phyloP scores from a whole-genome alignment of 2,797 vertebrate species.

The Ciconia nigra region DNA sequence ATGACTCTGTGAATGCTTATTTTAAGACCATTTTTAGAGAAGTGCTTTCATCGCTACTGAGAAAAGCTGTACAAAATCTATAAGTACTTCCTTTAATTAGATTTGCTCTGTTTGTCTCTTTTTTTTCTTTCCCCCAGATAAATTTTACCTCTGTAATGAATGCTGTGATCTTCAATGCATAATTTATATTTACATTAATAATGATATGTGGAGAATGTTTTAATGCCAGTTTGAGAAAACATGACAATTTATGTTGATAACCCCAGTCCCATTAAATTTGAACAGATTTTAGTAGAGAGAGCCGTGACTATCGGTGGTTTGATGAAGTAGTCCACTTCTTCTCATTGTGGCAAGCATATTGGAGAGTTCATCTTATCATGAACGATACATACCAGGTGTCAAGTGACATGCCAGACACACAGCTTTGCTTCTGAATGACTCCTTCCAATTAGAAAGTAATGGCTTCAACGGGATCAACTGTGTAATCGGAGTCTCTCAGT shows the following conservation, averaged over 20 bases:
- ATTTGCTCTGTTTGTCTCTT: not conserved
- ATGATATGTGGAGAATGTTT: conserved; percentile 33
- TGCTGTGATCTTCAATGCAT: conserved; percentile 36
- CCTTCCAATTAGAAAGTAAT: conserved; percentile 52
- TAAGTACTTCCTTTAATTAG: conserved; percentile 21
- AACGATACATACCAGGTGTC: conserved; percentile 23
- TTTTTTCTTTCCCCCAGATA: not conserved
- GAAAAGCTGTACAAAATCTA: not conserved
- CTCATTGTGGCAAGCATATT: not conserved
- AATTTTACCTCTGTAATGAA: conserved; percentile 18
- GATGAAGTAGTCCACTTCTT: conserved; percentile 36
- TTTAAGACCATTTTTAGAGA: not conserved
- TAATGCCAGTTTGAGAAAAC: conserved; percentile 49
- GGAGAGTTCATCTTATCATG: conserved; percentile 22
- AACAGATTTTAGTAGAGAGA: not conserved
- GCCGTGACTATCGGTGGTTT: not conserved
- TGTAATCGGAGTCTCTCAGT: conserved; percentile 25
- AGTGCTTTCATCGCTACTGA: not conserved
- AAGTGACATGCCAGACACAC: conserved; percentile 29
- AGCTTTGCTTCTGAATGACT: conserved; percentile 50
- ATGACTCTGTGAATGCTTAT: not conserved
- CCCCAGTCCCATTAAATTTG: conserved; percentile 3
- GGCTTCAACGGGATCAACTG: not conserved
- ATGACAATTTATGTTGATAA: conserved; percentile 18
- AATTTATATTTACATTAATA: conserved; percentile 60